Evolutionary conservation across 23 tunicate species (phyloP).

Genomic region (Oikopleura dioica): DNA sequence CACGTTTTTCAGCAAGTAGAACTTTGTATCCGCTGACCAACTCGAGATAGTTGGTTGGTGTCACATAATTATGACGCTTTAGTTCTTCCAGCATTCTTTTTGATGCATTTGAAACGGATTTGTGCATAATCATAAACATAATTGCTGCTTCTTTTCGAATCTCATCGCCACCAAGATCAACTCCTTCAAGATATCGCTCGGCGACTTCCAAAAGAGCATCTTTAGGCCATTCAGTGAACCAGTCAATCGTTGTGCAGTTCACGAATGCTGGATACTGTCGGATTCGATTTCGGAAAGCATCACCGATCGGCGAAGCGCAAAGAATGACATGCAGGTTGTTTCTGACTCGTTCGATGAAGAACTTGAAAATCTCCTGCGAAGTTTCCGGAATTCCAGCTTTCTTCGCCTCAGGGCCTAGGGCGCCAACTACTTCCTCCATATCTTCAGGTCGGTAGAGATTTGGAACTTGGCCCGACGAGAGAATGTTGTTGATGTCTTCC

Average conservation of each 20-base stretch:
- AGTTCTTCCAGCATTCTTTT: conserved; percentile 62
- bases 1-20: conserved; percentile 42
- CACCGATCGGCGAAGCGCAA: conserved; percentile 87
- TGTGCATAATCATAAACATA: conserved; percentile 77
- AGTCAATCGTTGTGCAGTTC: conserved; percentile 78
- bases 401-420: conserved; percentile 37
- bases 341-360: conserved; percentile 56
- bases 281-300: conserved; percentile 73
- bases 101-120: conserved; percentile 52
- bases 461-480: conserved; percentile 88
- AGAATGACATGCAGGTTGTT: conserved; percentile 51
- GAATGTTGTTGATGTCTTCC: conserved; percentile 92
- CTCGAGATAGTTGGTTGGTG: conserved; percentile 86
- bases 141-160: conserved; percentile 55
- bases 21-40: conserved; percentile 67
- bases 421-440: conserved; percentile 45
- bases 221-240: conserved; percentile 81
- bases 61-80: conserved; percentile 89
- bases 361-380: conserved; percentile 48
- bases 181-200: conserved; percentile 63
- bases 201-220: conserved; percentile 91
- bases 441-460: conserved; percentile 79
- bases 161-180: conserved; percentile 65
- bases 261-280: conserved; percentile 96
- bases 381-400: conserved; percentile 49